A percentile compares a stretch with the other conserved stretches of the same genome.
phyloP scores from a whole-genome alignment of 2,888 invertebrate genomes.

The Schizaphis graminum region DNA sequence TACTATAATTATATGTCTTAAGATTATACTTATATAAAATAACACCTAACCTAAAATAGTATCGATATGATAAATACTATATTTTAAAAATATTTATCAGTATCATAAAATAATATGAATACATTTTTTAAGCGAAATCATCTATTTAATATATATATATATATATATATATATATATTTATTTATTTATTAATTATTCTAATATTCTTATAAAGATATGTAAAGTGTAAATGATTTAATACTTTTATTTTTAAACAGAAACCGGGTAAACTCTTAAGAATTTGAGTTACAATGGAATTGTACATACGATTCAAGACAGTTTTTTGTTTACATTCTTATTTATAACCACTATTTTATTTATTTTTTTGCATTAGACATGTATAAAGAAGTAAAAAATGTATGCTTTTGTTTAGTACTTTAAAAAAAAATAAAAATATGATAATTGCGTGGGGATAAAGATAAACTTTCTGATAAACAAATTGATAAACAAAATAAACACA shows the following conservation, averaged over 20 bases:
- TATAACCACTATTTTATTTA: background rate
- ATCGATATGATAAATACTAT: too few relatives aligned
- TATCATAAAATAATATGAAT: too few relatives aligned
- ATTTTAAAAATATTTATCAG: too few relatives aligned
- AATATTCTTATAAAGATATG: background rate
- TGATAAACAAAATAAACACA: background rate
- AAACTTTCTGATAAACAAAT: background rate
- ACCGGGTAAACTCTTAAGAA: background rate
- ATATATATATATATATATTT: too few relatives aligned
- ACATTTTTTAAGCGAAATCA: background rate
- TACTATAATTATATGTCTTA: background rate
- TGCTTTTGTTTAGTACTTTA: background rate
- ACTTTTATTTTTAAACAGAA: background rate
- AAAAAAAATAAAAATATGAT: background rate
- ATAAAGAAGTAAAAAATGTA: background rate
- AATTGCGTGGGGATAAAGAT: background rate
- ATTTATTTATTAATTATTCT: too few relatives aligned
- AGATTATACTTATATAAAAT: background rate
- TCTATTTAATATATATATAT: too few relatives aligned
- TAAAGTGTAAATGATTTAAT: background rate
- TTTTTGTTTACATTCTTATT: background rate
- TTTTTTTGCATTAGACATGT: background rate
- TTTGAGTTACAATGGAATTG: background rate
- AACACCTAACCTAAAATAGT: background rate
- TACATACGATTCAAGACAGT: background rate